phyloP scores from a whole-genome alignment of 2,113 vertebrate species.

The Lota lota region DNA sequence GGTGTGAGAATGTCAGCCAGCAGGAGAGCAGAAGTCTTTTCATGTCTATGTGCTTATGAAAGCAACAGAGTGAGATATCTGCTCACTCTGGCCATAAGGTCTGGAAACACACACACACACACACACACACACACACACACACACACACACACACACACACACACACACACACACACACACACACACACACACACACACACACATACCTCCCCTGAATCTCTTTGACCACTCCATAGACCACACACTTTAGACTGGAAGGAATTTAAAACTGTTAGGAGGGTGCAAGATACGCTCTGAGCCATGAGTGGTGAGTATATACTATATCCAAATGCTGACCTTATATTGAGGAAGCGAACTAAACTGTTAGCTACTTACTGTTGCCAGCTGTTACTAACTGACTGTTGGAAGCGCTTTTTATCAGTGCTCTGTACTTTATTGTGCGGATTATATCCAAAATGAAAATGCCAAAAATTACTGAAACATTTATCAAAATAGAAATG shows the following conservation, averaged over 20 bases:
- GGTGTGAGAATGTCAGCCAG: conserved; percentile 64
- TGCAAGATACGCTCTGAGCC: conserved; percentile 16
- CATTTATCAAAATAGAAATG: too few species aligned
- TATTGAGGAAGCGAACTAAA: not conserved
- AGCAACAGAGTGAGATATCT: conserved; percentile 16
- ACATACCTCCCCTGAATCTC: not conserved
- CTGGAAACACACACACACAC: conserved; percentile 11
- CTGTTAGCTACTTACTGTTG: too few species aligned
- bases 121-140: not conserved
- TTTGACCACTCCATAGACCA: conserved; percentile 1
- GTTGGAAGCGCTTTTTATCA: too few species aligned
- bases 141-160: not conserved
- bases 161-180: not conserved
- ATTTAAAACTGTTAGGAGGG: not conserved
- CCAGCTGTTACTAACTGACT: too few species aligned
- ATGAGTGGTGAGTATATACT: conserved; percentile 77
- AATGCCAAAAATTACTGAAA: too few species aligned
- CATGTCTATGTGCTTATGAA: conserved; percentile 59
- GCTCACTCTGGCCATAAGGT: conserved; percentile 30
- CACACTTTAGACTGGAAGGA: conserved; percentile 11
- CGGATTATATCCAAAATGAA: too few species aligned
- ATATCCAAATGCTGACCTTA: not conserved
- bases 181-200: not conserved
- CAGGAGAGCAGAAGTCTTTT: conserved; percentile 53
- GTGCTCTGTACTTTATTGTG: too few species aligned